Evolutionary conservation across 2,797 vertebrate species (phyloP).

Genomic region (Hemibagrus guttatus): DNA sequence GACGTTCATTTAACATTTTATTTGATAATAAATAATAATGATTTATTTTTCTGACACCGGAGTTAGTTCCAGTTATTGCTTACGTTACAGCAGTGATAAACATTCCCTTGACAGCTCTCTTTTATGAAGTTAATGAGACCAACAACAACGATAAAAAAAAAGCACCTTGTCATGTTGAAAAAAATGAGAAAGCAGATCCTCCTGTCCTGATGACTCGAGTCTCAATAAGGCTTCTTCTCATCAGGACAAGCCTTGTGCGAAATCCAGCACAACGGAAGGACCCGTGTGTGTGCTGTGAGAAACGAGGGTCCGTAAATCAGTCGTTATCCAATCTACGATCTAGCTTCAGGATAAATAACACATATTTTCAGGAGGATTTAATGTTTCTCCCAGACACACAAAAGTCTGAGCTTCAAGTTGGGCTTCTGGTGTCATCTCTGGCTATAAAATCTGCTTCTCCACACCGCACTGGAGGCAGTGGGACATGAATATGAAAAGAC

Average conservation of each 20-base stretch:
- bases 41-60: too few species aligned
- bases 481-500: constrained; percentile 60
- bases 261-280: neutral
- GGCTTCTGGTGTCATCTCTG: constrained; percentile 38
- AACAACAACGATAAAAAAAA: too few species aligned
- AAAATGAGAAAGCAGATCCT: too few species aligned
- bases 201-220: too few species aligned
- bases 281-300: neutral
- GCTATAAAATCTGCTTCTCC: constrained; percentile 55
- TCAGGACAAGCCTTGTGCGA: neutral
- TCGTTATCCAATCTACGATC: neutral
- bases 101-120: too few species aligned
- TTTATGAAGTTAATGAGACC: too few species aligned
- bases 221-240: neutral
- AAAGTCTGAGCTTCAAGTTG: neutral
- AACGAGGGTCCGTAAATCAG: too few species aligned
- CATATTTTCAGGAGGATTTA: neutral
- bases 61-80: too few species aligned
- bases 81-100: too few species aligned
- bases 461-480: constrained; percentile 50
- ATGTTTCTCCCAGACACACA: neutral
- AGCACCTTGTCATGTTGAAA: too few species aligned
- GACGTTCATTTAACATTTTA: too few species aligned
- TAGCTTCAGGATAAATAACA: neutral
- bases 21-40: too few species aligned